Evolutionary conservation across 2,888 invertebrate species (phyloP).

Genomic region (Colostygia pectinataria): DNA sequence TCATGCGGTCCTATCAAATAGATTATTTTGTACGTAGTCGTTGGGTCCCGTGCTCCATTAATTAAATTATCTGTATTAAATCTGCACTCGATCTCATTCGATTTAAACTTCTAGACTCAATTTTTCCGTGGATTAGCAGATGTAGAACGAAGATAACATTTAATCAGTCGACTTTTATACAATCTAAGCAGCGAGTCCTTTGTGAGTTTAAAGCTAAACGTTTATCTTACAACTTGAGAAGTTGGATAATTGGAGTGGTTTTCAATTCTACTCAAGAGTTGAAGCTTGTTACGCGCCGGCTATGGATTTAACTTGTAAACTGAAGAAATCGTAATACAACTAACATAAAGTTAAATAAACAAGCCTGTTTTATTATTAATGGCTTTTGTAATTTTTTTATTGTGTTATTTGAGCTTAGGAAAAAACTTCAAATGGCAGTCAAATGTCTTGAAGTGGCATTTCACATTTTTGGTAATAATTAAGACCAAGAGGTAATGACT

Average conservation of each 20-base stretch:
- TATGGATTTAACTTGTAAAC: conserved; percentile 30
- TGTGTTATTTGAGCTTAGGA: conserved; percentile 3
- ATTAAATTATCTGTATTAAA: conserved; percentile 1
- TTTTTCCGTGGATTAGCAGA: conserved; percentile 30
- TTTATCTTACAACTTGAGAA: conserved; percentile 38
- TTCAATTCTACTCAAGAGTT: conserved; percentile 38
- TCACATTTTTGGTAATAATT: too few species aligned
- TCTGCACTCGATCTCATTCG: conserved; percentile 9
- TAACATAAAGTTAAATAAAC: too few species aligned
- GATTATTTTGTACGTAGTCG: too few species aligned
- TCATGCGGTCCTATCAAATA: too few species aligned
- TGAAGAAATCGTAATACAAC: conserved; percentile 20
- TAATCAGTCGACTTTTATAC: conserved; percentile 32
- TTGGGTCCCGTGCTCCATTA: not conserved
- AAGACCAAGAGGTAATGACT: too few species aligned
- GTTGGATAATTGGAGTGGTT: conserved; percentile 44
- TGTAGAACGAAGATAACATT: conserved; percentile 27
- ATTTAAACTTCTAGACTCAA: conserved; percentile 16
- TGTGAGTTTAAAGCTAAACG: conserved; percentile 32
- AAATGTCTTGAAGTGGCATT: too few species aligned
- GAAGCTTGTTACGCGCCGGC: conserved; percentile 35
- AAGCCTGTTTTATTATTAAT: not conserved
- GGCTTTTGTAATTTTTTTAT: not conserved
- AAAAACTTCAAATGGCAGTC: too few species aligned
- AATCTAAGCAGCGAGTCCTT: conserved; percentile 23